Evolutionary conservation across 2,113 vertebrate genomes (phyloP).

Genomic region (Antechinus stuartii): DNA sequence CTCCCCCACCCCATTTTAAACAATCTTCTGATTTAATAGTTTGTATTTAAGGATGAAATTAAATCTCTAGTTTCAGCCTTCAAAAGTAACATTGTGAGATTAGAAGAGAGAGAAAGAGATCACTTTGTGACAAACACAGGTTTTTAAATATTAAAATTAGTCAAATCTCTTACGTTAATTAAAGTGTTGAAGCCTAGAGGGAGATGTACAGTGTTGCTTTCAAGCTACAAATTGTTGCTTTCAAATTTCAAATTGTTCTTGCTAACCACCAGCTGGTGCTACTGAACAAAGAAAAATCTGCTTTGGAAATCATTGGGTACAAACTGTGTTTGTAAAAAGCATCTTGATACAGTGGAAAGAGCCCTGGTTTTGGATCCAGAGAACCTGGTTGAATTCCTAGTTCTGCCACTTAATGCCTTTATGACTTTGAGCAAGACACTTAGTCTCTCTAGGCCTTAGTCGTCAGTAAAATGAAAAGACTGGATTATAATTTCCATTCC

Average conservation of each 20-base stretch:
- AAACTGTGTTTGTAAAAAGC: not conserved
- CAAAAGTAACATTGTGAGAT: not conserved
- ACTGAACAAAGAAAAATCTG: not conserved
- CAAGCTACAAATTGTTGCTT: not conserved
- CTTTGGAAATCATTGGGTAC: not conserved
- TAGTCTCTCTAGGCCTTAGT: not conserved
- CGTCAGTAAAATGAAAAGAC: not conserved
- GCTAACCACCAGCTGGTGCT: not conserved
- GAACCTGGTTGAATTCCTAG: not conserved
- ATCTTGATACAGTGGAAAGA: not conserved
- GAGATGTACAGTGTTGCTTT: not conserved
- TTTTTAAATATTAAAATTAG: not conserved
- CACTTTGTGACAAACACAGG: not conserved
- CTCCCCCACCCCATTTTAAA: conserved; percentile 24
- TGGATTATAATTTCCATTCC: not conserved
- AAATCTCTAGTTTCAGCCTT: not conserved
- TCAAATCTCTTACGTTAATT: not conserved
- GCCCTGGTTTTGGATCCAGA: not conserved
- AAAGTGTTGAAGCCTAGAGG: not conserved
- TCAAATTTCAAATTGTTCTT: not conserved
- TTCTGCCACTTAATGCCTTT: not conserved
- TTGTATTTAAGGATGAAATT: conserved; percentile 45
- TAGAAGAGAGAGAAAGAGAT: not conserved
- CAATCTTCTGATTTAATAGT: conserved; percentile 62
- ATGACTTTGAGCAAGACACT: not conserved